A percentile compares a stretch with the other conserved stretches of the same genome.
Conservation (phyloP, 2,113 vertebrate genomes). For the Ochotona princeps region DNA sequence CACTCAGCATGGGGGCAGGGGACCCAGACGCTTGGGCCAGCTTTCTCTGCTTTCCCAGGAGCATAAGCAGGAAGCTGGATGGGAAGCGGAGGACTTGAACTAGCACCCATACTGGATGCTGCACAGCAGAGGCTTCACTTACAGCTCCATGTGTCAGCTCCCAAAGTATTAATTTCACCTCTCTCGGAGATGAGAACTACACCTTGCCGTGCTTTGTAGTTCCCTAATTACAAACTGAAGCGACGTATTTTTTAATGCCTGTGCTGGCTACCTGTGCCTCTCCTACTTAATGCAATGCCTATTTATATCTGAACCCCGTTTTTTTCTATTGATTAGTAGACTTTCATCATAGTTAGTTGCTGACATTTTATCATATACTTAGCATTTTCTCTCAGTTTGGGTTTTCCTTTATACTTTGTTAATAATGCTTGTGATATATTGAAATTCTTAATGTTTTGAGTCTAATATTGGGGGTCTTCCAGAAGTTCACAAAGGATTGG, state of each 20-base stretch:
- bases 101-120: no score
- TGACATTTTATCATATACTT: conserved; percentile 38
- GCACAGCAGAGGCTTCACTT: no score
- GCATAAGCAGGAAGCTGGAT: no score
- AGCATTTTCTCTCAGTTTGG: conserved; percentile 17
- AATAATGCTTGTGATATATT: neutral
- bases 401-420: conserved; percentile 40
- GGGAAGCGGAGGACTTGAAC: no score
- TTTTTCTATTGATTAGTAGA: conserved; percentile 37
- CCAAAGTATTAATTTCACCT: neutral
- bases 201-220: neutral
- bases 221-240: conserved; percentile 12
- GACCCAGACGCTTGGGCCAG: no score
- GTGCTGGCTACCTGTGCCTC: neutral
- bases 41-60: no score
- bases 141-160: no score
- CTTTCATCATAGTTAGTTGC: neutral
- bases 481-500: no score
- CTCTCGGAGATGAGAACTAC: neutral
- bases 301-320: neutral
- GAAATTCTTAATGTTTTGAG: conserved; percentile 14
- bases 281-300: conserved; percentile 5
- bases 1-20: no score
- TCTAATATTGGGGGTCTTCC: neutral
- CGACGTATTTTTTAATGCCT: conserved; percentile 1